Evolutionary conservation across 2,888 invertebrate species (phyloP), one percentile per base, ranked within the genome.

Genomic region (Malthinus flaveolus): DNA sequence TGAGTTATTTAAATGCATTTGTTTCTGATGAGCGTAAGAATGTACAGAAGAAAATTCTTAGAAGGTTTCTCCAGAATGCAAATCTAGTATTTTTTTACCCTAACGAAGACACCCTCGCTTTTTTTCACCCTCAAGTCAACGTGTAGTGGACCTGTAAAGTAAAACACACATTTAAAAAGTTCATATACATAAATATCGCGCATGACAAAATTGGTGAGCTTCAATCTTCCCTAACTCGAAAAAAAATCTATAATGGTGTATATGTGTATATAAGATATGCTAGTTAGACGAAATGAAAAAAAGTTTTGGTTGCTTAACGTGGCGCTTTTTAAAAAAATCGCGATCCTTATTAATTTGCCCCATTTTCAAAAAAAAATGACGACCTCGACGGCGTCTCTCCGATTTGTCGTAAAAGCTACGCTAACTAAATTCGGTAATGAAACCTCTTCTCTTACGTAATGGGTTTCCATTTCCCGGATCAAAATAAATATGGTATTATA

Each of bases 221-320:
- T 55, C 73, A 72, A 74, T 76, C 75, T 76, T 77, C 77, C 78
- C 76, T 75, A 76, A 76, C 73, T 76, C 71, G 76, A n/a, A 75
- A 78, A 76, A 75, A 78, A 78, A 78, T 78, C 78, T 77, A 78
- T 78, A 78, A 78, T 77, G 77, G 75, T 76, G 76, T 78, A 76
- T 77, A 77, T 76, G 75, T 77, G 76, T 77, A 77, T 75, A 77
- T 76, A 76, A 77, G 78, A 78, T 78, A 77, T 77, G 78, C 77
- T 78, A 77, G 77, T 78, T 78, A 77, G 77, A 73, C 72, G 73
- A 74, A 75, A 75, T 71, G 75, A 77, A 77, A 76, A 74, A 73
- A 75, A 76, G 75, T 77, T 77, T 77, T 77, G 78, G 77, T 77
- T 61, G 57, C 57, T 57, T 61, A 42, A 50, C 47, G 56, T 32